Conservation (phyloP, 1,140 invertebrate species). For the Pseudomyrmex concolor region DNA sequence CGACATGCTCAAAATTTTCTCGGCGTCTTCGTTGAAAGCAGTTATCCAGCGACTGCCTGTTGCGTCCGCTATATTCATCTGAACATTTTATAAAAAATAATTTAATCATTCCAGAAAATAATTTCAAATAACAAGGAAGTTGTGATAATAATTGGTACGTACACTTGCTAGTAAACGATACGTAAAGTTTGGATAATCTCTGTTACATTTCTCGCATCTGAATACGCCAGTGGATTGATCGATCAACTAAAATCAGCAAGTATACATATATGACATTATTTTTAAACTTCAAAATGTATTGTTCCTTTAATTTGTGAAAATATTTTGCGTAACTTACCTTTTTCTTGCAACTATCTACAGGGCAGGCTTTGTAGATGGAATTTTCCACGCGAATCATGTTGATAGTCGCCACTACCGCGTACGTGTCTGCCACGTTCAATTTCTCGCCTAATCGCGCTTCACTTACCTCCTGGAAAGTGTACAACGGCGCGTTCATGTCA, state of each 20-base stretch:
- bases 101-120: slow-evolving; percentile 23
- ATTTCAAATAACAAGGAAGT: not conserved
- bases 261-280: no score
- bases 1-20: slow-evolving; percentile 91
- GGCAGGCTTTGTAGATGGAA: slow-evolving; percentile 95
- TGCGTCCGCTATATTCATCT: slow-evolving; percentile 93
- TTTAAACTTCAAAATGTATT: not conserved
- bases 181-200: slow-evolving; percentile 93
- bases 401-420: slow-evolving; percentile 89
- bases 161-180: slow-evolving; percentile 93
- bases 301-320: not conserved
- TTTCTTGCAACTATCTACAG: slow-evolving; percentile 94
- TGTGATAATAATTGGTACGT: slow-evolving; percentile 80
- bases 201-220: slow-evolving; percentile 97
- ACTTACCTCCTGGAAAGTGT: slow-evolving; percentile 91
- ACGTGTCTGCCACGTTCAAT: slow-evolving; percentile 92
- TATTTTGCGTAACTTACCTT: slow-evolving; percentile 87
- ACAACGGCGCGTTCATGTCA: slow-evolving; percentile 81
- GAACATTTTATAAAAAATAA: slow-evolving; percentile 72
- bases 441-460: slow-evolving; percentile 87
- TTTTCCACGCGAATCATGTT: slow-evolving; percentile 91
- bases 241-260: slow-evolving; percentile 85
- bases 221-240: slow-evolving; percentile 95
- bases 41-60: slow-evolving; percentile 94
- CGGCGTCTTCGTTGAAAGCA: slow-evolving; percentile 94